Base-by-base conservation (phyloP, 53 echinoderm and acorn worm genomes). In the Paelopatides confundens region DNA sequence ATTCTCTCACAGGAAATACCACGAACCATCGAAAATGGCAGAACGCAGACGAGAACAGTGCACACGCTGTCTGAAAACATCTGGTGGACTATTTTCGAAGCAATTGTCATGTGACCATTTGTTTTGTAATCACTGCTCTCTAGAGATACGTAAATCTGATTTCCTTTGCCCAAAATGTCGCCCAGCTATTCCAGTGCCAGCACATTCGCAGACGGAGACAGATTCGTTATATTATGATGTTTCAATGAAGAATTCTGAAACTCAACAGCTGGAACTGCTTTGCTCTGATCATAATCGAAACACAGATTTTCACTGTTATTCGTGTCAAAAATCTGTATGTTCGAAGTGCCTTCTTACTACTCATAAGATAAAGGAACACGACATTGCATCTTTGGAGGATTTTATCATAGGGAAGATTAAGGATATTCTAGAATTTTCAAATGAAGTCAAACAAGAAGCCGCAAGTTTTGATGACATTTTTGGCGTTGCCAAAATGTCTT, bases 151-250 rank as follows among this genome's bases (percentile, higher is more conserved):
- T 32, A 8, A 3, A 2, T 31, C 53, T 4, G 5, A 12, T 15
- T 31, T 33, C 11, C 30, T 31, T 50, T 79, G 79, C 54, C 79
- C 79, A 3, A 50, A 52, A 51, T 79, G 79, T 31, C 53, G 79
- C 12, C 50, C 43, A 79, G 14, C 35, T 29, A 6, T 53, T 29
- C 32, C 79, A 2, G 12, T 53, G 0, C 50, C 79, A 18, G 53
- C 18, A 9, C 13, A 28, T 67, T 31, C 3, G 7, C 26, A 64
- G 13, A 14, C 15, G 14, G 32, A 67, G 26, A n/a, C 11, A 9
- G 65, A 64, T 64, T 24, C 30, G 30, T n/a, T 15, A n/a, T n/a
- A n/a, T n/a, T n/a, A n/a, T n/a, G n/a, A n/a, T n/a, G n/a, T n/a
- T n/a, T n/a, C n/a, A n/a, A n/a, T n/a, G n/a, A n/a, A n/a, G n/a